A percentile compares a stretch with the other conserved stretches of the same genome.
Evolutionary conservation across 2,113 vertebrate genomes (phyloP).

Genomic region (Pipra filicauda): DNA sequence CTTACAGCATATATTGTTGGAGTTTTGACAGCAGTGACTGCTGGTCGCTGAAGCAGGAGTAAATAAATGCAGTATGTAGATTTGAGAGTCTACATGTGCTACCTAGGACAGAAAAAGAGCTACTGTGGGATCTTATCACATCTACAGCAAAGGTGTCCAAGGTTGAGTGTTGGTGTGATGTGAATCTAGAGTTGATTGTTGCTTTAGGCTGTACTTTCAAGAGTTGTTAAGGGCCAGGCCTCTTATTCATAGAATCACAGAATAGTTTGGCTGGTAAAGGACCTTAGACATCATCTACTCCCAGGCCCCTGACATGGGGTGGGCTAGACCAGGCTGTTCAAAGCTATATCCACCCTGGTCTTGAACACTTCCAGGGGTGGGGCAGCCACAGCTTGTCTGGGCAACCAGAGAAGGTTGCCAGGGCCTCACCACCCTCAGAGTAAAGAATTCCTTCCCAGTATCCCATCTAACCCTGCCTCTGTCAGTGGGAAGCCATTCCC

Average conservation of each 20-base stretch:
- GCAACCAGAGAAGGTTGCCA: neutral
- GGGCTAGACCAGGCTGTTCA: neutral
- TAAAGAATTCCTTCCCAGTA: neutral
- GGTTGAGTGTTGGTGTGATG: neutral
- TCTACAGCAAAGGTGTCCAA: neutral
- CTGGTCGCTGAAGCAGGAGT: neutral
- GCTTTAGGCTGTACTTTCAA: neutral
- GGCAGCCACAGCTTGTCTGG: neutral
- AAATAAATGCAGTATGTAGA: neutral
- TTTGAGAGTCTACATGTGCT: neutral
- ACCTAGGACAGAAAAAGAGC: neutral
- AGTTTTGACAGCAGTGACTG: neutral
- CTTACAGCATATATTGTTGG: neutral
- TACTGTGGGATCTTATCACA: neutral
- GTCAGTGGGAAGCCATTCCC: neutral
- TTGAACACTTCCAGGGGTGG: neutral
- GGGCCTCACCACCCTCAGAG: accelerated
- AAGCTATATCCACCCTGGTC: neutral
- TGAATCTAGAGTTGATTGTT: neutral
- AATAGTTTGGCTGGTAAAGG: neutral
- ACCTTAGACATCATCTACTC: neutral
- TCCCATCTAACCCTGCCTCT: neutral
- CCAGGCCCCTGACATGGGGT: neutral
- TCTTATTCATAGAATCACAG: neutral
- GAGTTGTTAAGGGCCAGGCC: neutral